A percentile compares a stretch with the other conserved stretches of the same genome.
Evolutionary conservation across 1,140 invertebrate species (phyloP).

Genomic region (Hyles vespertilio): DNA sequence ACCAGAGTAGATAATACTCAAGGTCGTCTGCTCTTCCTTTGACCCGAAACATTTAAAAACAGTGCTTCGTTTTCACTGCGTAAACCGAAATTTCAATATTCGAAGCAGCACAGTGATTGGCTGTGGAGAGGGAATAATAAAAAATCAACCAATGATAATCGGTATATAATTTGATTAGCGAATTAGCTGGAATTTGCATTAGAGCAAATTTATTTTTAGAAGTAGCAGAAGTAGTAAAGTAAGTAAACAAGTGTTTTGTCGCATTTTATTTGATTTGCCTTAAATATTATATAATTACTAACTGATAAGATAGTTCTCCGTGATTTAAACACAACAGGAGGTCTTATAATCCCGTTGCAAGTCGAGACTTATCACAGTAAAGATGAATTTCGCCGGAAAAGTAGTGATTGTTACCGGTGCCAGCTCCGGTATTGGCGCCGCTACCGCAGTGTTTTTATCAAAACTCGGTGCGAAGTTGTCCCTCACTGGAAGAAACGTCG

Average conservation of each 20-base stretch:
- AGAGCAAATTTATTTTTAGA: slow-evolving; percentile 4
- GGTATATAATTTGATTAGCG: too few relatives aligned
- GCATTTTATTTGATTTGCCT: slow-evolving; percentile 1
- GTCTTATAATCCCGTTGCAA: slow-evolving; percentile 1
- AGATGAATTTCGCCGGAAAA: slow-evolving; percentile 81
- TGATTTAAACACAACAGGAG: slow-evolving; percentile 8
- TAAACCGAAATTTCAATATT: too few relatives aligned
- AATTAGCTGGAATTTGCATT: too few relatives aligned
- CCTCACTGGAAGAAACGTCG: slow-evolving; percentile 84
- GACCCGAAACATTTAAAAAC: too few relatives aligned
- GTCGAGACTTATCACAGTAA: slow-evolving; percentile 13
- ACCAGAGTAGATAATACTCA: too few relatives aligned
- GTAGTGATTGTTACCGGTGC: slow-evolving; percentile 86
- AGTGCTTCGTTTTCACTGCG: too few relatives aligned
- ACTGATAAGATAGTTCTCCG: slow-evolving; percentile 10
- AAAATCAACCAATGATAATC: too few relatives aligned
- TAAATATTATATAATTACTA: slow-evolving; percentile 14
- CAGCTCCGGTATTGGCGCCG: slow-evolving; percentile 91
- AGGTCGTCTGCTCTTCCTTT: too few relatives aligned
- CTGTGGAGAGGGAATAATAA: too few relatives aligned
- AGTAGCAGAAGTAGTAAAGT: background rate
- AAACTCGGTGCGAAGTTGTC: slow-evolving; percentile 82
- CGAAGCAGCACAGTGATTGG: too few relatives aligned
- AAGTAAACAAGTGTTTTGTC: background rate
- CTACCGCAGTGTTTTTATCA: slow-evolving; percentile 86